These are phyloP conservation scores for Torymus tubicola DNA, from an alignment of 2,888 invertebrate genomes.

Conservation along the genomic window DNA sequence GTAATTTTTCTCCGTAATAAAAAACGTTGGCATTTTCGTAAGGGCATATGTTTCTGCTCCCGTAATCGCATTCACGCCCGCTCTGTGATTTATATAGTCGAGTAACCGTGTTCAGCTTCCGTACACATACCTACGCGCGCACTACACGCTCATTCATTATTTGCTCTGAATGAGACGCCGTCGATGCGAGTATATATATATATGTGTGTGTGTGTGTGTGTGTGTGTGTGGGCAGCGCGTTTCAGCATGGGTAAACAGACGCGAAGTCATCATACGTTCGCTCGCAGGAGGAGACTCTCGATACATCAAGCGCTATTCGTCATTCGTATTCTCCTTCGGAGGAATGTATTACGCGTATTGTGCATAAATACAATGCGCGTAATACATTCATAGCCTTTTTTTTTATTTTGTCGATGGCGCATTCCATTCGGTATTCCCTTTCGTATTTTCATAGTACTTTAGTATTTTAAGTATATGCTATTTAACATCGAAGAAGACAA, in stretches of 20 bases:
- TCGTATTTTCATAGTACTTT: no score
- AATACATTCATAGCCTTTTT: background rate
- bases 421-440: no score
- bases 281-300: background rate
- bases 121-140: conserved; percentile 1
- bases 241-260: conserved; percentile 20
- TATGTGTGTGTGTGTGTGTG: conserved; percentile 19
- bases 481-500: no score
- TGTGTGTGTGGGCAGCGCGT: conserved; percentile 23
- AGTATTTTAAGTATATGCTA: no score
- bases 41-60: no score
- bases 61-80: background rate
- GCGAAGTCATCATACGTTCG: background rate
- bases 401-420: background rate
- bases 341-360: conserved; percentile 31
- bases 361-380: background rate
- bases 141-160: conserved; percentile 63
- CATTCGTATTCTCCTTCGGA: conserved; percentile 2
- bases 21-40: no score
- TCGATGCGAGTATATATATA: conserved; percentile 34
- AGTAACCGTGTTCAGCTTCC: no score
- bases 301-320: conserved; percentile 42
- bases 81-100: conserved; percentile 19
- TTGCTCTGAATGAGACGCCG: conserved; percentile 61
- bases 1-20: no score